phyloP scores from a whole-genome alignment of 2,888 invertebrate species.

The Eristalis pertinax region DNA sequence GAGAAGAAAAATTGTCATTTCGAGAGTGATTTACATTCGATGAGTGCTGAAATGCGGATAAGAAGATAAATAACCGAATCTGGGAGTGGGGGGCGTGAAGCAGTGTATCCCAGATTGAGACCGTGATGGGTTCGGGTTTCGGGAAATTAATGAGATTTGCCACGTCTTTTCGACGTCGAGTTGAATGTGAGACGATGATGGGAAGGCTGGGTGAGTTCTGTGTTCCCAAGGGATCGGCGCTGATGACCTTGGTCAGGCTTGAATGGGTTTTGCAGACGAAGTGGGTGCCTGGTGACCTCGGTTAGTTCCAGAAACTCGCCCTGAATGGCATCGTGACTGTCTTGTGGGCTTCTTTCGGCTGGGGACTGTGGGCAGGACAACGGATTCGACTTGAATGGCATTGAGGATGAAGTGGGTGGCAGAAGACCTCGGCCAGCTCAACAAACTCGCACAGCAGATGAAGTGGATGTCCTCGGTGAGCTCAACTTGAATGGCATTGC shows the following conservation, averaged over 20 bases:
- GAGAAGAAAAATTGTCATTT: constrained; percentile 57
- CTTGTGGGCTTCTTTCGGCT: too few relatives aligned
- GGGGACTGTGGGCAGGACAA: neutral
- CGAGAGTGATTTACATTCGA: constrained; percentile 71
- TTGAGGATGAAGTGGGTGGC: neutral
- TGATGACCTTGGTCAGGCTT: neutral
- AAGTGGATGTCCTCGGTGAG: too few relatives aligned
- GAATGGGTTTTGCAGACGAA: neutral
- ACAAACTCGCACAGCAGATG: too few relatives aligned
- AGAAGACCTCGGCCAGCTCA: too few relatives aligned
- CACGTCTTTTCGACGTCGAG: constrained; percentile 49
- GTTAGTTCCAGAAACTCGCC: too few relatives aligned
- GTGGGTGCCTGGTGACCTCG: too few relatives aligned
- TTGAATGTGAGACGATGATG: neutral
- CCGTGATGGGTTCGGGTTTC: constrained; percentile 59
- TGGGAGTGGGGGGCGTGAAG: neutral
- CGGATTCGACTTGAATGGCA: too few relatives aligned
- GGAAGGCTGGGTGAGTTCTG: neutral
- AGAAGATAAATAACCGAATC: constrained; percentile 65
- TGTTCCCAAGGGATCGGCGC: neutral
- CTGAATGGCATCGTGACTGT: too few relatives aligned
- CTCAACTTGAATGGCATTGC: too few relatives aligned
- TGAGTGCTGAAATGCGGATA: constrained; percentile 71
- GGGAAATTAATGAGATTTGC: constrained; percentile 64
- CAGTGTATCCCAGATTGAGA: constrained; percentile 30